Evolutionary conservation across 2,888 invertebrate genomes (phyloP).

Genomic region (Epinotia brunnichana): DNA sequence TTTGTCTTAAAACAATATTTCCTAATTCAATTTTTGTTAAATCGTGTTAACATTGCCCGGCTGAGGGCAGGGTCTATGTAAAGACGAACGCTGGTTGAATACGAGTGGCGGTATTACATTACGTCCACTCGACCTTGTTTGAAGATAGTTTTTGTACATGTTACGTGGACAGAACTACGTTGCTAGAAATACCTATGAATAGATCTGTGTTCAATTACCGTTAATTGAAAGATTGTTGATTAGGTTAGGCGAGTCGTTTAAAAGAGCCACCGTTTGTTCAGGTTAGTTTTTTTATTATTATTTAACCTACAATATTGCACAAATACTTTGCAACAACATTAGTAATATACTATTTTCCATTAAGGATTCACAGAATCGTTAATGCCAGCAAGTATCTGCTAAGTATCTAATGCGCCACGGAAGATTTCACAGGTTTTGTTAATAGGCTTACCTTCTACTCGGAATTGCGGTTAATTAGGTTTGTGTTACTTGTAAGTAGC

Average conservation of each 20-base stretch:
- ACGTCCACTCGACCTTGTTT: slow-evolving; percentile 9
- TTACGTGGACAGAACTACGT: neutral
- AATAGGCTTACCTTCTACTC: neutral
- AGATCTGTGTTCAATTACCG: no score
- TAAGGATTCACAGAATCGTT: no score
- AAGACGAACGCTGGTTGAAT: slow-evolving; percentile 33
- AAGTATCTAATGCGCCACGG: no score
- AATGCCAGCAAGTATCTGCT: no score
- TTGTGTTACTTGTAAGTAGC: neutral
- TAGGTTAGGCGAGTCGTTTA: no score
- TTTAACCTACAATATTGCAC: no score
- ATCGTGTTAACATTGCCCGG: slow-evolving; percentile 42
- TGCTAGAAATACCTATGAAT: neutral
- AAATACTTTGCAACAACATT: no score
- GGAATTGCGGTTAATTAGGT: neutral
- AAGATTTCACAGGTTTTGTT: neutral
- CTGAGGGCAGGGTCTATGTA: slow-evolving; percentile 31
- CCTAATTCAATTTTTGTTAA: slow-evolving; percentile 48
- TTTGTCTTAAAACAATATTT: slow-evolving; percentile 55
- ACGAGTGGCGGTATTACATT: slow-evolving; percentile 35
- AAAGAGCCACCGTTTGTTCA: no score
- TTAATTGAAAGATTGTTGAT: no score
- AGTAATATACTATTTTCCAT: no score
- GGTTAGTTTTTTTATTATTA: no score
- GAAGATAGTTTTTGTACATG: slow-evolving; percentile 13